phyloP scores from a whole-genome alignment of 2,888 invertebrate genomes.

The Agrilus mali region DNA sequence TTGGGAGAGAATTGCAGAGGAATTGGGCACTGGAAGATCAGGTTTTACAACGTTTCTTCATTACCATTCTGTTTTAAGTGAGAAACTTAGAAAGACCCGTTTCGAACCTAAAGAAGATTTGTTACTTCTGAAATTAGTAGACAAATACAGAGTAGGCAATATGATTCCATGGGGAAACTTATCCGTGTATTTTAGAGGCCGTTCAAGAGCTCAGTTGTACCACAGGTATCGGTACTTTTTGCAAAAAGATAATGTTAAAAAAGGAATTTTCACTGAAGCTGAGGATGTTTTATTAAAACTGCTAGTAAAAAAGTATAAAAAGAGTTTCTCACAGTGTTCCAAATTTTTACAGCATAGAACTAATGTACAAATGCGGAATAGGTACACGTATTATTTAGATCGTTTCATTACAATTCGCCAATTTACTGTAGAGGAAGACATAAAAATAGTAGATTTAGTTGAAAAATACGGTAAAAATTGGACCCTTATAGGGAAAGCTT shows the following conservation, averaged over 20 bases:
- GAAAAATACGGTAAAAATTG: conserved; percentile 38
- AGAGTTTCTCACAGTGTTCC: conserved; percentile 41
- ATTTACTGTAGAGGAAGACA: conserved; percentile 55
- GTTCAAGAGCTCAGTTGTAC: conserved; percentile 54
- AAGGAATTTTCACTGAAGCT: conserved; percentile 49
- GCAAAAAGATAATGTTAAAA: conserved; percentile 36
- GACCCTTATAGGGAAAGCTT: conserved; percentile 38
- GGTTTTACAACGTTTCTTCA: conserved; percentile 60
- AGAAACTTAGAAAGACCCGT: conserved; percentile 26
- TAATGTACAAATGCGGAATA: conserved; percentile 44
- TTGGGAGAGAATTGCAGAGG: conserved; percentile 52
- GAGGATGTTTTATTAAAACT: conserved; percentile 56
- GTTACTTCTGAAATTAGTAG: conserved; percentile 47
- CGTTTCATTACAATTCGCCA: conserved; percentile 31
- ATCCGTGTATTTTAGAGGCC: conserved; percentile 45
- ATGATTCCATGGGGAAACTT: conserved; percentile 66
- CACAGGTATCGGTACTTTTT: conserved; percentile 38
- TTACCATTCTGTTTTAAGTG: conserved; percentile 40
- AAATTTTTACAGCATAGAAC: conserved; percentile 50
- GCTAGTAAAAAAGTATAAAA: conserved; percentile 47
- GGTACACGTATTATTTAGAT: conserved; percentile 41
- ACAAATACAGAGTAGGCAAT: conserved; percentile 48
- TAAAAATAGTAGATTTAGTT: conserved; percentile 41
- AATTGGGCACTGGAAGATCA: conserved; percentile 45
- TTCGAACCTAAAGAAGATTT: conserved; percentile 62